Evolutionary conservation across 30 jellyfish, hydroid and myxozoan genomes (phyloP).

Genomic region (Aurelia aurita complex sp. Pacific): DNA sequence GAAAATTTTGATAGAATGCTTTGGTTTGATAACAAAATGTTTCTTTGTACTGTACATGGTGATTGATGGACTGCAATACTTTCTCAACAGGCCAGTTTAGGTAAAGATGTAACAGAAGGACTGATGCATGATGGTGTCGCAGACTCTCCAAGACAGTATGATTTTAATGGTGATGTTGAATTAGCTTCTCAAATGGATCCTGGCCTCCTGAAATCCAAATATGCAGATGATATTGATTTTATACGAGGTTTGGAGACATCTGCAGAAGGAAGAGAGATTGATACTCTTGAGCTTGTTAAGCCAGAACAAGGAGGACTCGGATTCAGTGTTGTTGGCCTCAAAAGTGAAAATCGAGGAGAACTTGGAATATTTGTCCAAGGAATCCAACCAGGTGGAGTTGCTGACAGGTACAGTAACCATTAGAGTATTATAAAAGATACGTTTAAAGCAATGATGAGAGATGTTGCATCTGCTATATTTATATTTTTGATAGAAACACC

Average conservation of each 20-base stretch:
- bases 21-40: too few relatives aligned
- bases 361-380: constrained; percentile 95
- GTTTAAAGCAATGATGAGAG: too few relatives aligned
- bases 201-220: constrained; percentile 70
- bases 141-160: not conserved
- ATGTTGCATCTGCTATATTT: too few relatives aligned
- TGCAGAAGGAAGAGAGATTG: constrained; percentile 90
- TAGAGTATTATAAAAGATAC: too few relatives aligned
- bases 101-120: constrained; percentile 48
- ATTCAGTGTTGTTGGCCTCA: constrained; percentile 95
- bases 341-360: constrained; percentile 92
- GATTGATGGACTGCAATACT: too few relatives aligned
- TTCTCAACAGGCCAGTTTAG: constrained; percentile 33
- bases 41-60: too few relatives aligned
- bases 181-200: constrained; percentile 45
- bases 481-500: too few relatives aligned
- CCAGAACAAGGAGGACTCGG: constrained; percentile 97
- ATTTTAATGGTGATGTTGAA: not conserved
- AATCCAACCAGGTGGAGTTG: constrained; percentile 94
- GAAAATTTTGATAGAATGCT: too few relatives aligned
- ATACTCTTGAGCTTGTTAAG: constrained; percentile 66
- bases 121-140: not conserved
- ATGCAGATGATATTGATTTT: constrained; percentile 70
- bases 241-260: constrained; percentile 64
- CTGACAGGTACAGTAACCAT: constrained; percentile 68